phyloP scores from a whole-genome alignment of 1,140 invertebrate genomes.

The Rhopalosiphum maidis region DNA sequence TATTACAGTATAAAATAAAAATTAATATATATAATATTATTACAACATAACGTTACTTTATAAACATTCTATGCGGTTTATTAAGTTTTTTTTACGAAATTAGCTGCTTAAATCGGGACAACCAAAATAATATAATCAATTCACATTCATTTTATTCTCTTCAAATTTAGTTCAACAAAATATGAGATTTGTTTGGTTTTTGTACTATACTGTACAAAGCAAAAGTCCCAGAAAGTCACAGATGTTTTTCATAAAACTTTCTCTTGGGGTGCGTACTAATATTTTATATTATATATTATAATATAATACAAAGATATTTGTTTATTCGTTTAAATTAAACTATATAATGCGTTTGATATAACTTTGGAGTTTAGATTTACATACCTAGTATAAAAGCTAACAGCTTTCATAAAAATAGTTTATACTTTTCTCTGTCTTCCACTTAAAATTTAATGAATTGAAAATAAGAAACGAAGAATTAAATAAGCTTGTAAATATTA shows the following conservation, averaged over 20 bases:
- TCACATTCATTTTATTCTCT: neutral
- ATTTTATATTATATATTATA: neutral
- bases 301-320: neutral
- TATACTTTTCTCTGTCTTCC: neutral
- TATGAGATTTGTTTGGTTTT: neutral
- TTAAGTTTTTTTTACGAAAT: neutral
- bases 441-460: neutral
- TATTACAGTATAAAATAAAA: too few relatives aligned
- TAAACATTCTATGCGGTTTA: neutral
- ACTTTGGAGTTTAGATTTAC: neutral
- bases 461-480: neutral
- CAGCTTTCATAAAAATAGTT: neutral
- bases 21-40: too few relatives aligned
- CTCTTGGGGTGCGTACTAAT: neutral
- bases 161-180: neutral
- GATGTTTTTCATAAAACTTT: constrained; percentile 24
- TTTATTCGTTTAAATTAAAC: neutral
- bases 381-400: neutral
- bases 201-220: neutral
- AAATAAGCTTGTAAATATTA: neutral
- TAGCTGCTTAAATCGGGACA: neutral
- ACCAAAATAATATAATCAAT: neutral
- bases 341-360: neutral
- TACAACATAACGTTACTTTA: too few relatives aligned
- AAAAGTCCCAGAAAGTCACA: neutral